Percentiles rank a stretch among this genome's conserved stretches.
phyloP scores from a whole-genome alignment of 2,888 invertebrate genomes.

The Tyria jacobaeae region DNA sequence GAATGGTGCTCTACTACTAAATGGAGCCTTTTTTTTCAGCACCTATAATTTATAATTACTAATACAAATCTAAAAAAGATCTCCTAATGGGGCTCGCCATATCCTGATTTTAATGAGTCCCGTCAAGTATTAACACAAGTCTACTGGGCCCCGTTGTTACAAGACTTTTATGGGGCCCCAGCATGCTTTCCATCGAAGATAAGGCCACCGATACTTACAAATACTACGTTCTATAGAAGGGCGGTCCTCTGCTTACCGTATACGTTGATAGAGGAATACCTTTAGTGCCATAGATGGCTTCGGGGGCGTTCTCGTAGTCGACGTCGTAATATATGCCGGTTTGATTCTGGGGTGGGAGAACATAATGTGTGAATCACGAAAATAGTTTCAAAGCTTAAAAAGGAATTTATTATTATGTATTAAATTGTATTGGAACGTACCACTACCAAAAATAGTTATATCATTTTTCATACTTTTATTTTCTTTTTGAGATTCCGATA shows the following conservation, averaged over 20 bases:
- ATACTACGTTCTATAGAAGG: constrained; percentile 75
- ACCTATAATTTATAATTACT: too few species aligned
- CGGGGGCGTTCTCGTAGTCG: constrained; percentile 91
- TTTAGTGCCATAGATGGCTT: constrained; percentile 87
- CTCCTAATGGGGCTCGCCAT: too few species aligned
- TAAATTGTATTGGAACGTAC: too few species aligned
- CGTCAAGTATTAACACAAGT: too few species aligned
- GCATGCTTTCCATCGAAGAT: neutral
- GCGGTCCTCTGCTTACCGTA: constrained; percentile 91
- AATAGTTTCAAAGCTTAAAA: too few species aligned
- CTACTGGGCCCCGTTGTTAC: neutral
- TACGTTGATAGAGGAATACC: constrained; percentile 94
- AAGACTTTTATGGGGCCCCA: neutral
- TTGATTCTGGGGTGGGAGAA: constrained; percentile 93
- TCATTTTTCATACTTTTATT: too few species aligned
- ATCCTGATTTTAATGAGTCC: too few species aligned
- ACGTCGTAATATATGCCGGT: constrained; percentile 96
- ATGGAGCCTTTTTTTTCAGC: neutral
- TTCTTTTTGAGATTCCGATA: too few species aligned
- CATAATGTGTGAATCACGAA: too few species aligned
- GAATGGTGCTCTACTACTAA: neutral
- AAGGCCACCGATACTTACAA: constrained; percentile 44
- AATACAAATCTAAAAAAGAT: too few species aligned
- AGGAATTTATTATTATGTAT: too few species aligned
- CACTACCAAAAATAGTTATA: too few species aligned